These are phyloP conservation scores for Anguilla rostrata DNA, from an alignment of 2,113 vertebrate species.

Conservation along the genomic window DNA sequence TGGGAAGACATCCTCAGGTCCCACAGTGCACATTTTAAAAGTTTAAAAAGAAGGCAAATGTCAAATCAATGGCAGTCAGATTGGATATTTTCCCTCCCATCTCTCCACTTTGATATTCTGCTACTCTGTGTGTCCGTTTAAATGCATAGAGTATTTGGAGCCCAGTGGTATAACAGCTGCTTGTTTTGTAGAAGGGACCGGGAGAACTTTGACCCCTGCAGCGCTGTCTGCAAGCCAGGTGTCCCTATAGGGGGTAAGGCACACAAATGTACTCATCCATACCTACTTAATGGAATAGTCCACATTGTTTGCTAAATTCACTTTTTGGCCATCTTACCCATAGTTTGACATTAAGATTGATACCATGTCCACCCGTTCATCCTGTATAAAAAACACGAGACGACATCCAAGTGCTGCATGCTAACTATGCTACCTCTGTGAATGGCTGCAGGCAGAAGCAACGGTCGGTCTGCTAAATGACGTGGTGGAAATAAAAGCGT, in stretches of 20 bases:
- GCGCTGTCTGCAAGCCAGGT: constrained; percentile 56
- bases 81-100: neutral
- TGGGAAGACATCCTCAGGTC: neutral
- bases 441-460: too few species aligned
- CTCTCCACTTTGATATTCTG: neutral
- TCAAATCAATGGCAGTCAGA: neutral
- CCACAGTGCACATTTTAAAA: neutral
- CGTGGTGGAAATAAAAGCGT: too few species aligned
- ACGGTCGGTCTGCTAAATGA: too few species aligned
- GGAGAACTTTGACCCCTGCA: constrained; percentile 76
- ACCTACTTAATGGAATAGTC: neutral
- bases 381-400: too few species aligned
- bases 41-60: neutral
- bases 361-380: too few species aligned
- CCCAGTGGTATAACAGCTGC: constrained; percentile 92
- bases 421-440: too few species aligned
- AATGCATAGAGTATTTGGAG: constrained; percentile 58
- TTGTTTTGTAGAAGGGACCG: constrained; percentile 74
- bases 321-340: too few species aligned
- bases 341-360: too few species aligned
- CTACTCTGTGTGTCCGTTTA: neutral
- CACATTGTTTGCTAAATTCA: too few species aligned
- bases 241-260: neutral
- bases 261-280: neutral
- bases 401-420: too few species aligned